Base-by-base conservation (phyloP, 2,113 vertebrate genomes). In the Spea multiplicata region DNA sequence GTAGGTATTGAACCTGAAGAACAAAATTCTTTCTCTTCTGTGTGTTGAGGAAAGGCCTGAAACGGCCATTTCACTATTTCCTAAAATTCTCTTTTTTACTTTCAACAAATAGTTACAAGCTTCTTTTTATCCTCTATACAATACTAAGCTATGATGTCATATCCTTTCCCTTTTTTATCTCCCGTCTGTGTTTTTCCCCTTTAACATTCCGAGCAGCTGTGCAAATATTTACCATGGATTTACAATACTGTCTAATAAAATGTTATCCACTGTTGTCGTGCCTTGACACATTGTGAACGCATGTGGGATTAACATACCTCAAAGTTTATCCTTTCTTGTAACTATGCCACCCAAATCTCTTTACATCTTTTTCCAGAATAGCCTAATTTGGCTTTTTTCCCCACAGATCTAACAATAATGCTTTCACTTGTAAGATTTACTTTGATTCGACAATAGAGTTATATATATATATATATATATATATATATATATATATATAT, bases 221-320 rank as follows among this genome's bases (percentile, higher is more conserved):
- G 64, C 77, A 80, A 80, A 80, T 73, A 61, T 80, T 55, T 66
- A 66, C 62, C 8, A 16, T n/a, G n/a, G 77, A 55, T 73, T 79
- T 67, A 59, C 62, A 67, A 64, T 49, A 55, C 64, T 17, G 45
- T 66, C 61, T 79, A 59, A 80, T 66, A 65, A 79, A 79, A 72
- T 49, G 53, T 65, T 72, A 71, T 68, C 65, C n/a, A 48, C n/a
- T 55, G 30, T 3, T 44, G 49, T 59, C 64, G 44, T 73, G 53
- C 57, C 68, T 44, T 76, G 62, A 64, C 61, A 59, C 47, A 66
- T 65, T 65, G 76, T 72, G 52, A 78, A 71, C 59, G 62, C 52
- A 72, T 48, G 76, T 59, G 52, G 75, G 75, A 62, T 70, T 47
- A 77, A 77, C 66, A 70, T 61, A 61, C 17, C 14, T 75, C 30